Evolutionary conservation across 2,888 invertebrate species (phyloP), one percentile per base, ranked within the genome.

Genomic region (Pollenia labialis): DNA sequence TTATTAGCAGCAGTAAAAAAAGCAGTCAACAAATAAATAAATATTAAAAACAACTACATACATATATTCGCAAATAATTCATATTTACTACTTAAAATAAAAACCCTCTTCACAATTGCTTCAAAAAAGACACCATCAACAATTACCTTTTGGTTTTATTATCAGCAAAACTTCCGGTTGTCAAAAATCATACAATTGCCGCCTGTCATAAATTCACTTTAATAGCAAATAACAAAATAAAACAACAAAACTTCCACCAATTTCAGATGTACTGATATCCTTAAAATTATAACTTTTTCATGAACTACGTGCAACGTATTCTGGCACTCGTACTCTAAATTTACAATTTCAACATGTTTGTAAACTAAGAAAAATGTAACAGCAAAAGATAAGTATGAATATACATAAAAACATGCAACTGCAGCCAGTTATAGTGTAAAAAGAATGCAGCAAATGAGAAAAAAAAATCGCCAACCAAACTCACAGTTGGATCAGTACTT

Each of bases 131-230:
- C 79, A 79, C 64, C 74, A 75, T 42, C n/a, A 74, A 11, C 72
- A 75, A 74, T 68, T 80, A 60, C 54, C 40, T 80, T 80, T 32
- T 14, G n/a, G 60, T 85, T 85, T 84, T 76, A 84, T 72, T 69
- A 87, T 81, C 76, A 62, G 18, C 14, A 42, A 69, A 18, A 87
- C 84, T 81, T 87, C 84, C 87, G 76, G 84, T 84, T 87, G 84
- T 84, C 81, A 74, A 74, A 84, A 84, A 64, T 81, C 84, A 50
- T 87, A 84, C 71, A 79, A 84, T 87, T 87, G 81, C 84, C 81
- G 84, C 81, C 54, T 87, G 81, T 81, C 84, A 87, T 87, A 81
- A 84, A 84, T 81, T 80, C 54, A 84, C 50, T 81, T 81, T 81
- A 68, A 81, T 80, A 69, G 44, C 74, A 75, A 71, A 52, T 54